phyloP scores from a whole-genome alignment of 2,113 vertebrate genomes.

The Spheniscus mendiculus region DNA sequence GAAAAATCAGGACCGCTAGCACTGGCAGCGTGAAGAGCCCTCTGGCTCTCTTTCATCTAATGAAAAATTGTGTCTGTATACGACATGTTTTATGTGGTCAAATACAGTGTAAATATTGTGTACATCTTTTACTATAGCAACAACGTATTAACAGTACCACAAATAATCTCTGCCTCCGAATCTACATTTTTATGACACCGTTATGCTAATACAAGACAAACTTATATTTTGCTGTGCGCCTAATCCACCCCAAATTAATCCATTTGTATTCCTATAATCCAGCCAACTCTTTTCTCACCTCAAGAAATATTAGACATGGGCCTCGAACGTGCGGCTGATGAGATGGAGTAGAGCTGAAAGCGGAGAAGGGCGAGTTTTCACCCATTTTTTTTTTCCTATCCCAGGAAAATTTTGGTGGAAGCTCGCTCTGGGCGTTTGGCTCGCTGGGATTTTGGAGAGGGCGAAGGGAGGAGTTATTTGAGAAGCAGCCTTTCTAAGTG shows the following conservation, averaged over 20 bases:
- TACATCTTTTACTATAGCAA: conserved; percentile 74
- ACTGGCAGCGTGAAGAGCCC: conserved; percentile 69
- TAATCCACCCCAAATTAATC: conserved; percentile 75
- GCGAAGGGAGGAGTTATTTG: not conserved
- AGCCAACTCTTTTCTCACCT: conserved; percentile 26
- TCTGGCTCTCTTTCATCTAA: conserved; percentile 74
- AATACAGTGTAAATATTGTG: conserved; percentile 80
- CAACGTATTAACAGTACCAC: conserved; percentile 72
- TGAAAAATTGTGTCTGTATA: conserved; percentile 76
- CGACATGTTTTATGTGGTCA: conserved; percentile 79
- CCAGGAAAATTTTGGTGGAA: not conserved
- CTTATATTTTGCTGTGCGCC: conserved; percentile 60
- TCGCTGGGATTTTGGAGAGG: not conserved
- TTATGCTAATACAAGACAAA: conserved; percentile 74
- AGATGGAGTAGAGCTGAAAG: not conserved
- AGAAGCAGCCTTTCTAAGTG: not conserved
- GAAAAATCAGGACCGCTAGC: conserved; percentile 59
- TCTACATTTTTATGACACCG: conserved; percentile 75
- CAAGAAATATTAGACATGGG: not conserved
- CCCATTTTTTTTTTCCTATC: not conserved
- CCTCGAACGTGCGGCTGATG: not conserved
- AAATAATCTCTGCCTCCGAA: conserved; percentile 73
- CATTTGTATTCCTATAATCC: conserved; percentile 77
- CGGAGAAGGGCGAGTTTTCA: not conserved
- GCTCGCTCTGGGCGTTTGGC: not conserved